Evolutionary conservation across 2,113 vertebrate species (phyloP), one percentile per base, ranked within the genome.

Genomic region (Hemiscyllium ocellatum): DNA sequence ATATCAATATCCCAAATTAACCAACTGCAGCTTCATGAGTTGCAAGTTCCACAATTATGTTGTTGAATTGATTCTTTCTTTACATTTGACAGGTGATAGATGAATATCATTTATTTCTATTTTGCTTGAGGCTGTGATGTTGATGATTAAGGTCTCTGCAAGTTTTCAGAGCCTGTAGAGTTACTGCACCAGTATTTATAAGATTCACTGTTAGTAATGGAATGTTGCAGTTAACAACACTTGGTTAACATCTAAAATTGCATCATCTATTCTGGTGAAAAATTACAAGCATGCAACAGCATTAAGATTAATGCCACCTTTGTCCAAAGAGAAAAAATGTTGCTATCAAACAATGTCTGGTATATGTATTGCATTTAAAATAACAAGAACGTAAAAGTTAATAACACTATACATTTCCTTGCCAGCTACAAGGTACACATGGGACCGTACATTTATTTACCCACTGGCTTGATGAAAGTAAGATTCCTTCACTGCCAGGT

Each of bases 71-170:
- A 68, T 66, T 93, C 66, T 66, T 47, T 42, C n/a, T 33, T 93
- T 68, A 33, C 17, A 42, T 10, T 91, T 93, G 89, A n/a, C n/a
- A 93, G 89, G 89, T 93, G 89, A 93, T 93, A 93, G 61, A 93
- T 93, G 89, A 66, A n/a, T 93, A 42, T 68, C 61, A 33, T 22
- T 93, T 37, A 66, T 68, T 93, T 66, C 89, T 93, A 37, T 93
- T 93, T 66, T 68, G 89, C 89, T n/a, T 93, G 61, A 93, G 61
- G 89, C 37, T 17, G 17, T 5, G 7, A 68, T 66, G 89, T 93
- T 66, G 61, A 93, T 93, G 89, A 93, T 93, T 68, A n/a, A 68
- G 61, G 89, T 66, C 33, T 66, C 61, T 93, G 89, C 66, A 93
- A 66, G 56, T 37, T 93, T 93, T 66, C 89, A 93, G 89, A 93